Evolutionary conservation across 2,888 invertebrate genomes (phyloP).

Genomic region (Acholoe squamosa): DNA sequence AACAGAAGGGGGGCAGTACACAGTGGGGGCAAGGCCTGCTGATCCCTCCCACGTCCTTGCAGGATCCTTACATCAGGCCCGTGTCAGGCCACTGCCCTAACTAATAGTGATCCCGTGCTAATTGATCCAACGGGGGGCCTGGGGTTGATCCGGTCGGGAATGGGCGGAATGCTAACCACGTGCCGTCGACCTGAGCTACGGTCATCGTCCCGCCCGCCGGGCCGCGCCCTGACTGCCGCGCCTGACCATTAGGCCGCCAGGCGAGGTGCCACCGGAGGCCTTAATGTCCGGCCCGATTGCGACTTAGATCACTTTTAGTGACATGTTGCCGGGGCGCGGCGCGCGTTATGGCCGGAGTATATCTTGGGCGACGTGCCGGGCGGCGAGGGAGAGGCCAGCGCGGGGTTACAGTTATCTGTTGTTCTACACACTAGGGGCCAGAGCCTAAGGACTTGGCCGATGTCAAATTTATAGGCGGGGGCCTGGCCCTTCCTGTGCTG

Average conservation of each 20-base stretch:
- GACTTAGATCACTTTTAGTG: slow-evolving; percentile 61
- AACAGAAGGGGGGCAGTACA: too few relatives aligned
- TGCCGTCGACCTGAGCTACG: not conserved
- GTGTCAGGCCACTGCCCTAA: slow-evolving; percentile 13
- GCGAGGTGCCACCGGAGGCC: not conserved
- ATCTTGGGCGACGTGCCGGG: slow-evolving; percentile 40
- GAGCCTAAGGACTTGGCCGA: slow-evolving; percentile 42
- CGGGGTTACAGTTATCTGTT: slow-evolving; percentile 53
- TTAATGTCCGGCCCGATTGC: slow-evolving; percentile 17
- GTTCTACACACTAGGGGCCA: slow-evolving; percentile 31
- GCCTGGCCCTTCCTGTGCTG: slow-evolving; percentile 12
- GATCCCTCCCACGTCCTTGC: not conserved
- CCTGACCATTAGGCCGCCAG: slow-evolving; percentile 40
- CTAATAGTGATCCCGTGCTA: slow-evolving; percentile 52
- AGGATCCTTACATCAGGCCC: not conserved
- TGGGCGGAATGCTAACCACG: slow-evolving; percentile 57
- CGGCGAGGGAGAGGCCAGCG: slow-evolving; percentile 44
- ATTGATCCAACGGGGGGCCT: slow-evolving; percentile 53
- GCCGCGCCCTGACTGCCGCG: slow-evolving; percentile 13
- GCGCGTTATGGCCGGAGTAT: slow-evolving; percentile 53
- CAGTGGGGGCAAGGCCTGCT: not conserved
- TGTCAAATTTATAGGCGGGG: slow-evolving; percentile 58
- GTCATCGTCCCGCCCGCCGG: not conserved
- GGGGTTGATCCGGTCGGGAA: slow-evolving; percentile 46
- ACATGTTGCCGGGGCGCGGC: slow-evolving; percentile 58